Base-by-base conservation (phyloP, 2,113 vertebrate species). In the Phalacrocorax aristotelis region DNA sequence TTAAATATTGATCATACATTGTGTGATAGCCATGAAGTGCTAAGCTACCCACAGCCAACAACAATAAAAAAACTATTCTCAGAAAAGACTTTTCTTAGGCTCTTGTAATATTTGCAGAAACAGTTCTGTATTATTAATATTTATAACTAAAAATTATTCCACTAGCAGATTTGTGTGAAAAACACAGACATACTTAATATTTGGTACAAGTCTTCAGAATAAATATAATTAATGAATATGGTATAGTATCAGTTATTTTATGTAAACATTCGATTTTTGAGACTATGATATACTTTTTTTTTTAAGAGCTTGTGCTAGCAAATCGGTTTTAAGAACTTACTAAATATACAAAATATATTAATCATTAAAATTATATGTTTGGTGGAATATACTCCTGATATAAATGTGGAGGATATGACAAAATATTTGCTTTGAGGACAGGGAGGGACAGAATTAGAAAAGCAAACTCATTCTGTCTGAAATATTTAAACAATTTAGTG, bases 401-500 rank as follows among this genome's bases (percentile, higher is more conserved):
- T 76, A 84, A 91, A 84, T 42, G 65, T 25, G 68, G 36, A 76
- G 66, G 58, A 79, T 29, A 58, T 9, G n/a, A 80, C 40, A 70
- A 80, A 79, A 87, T 72, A 92, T 62, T 96, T 95, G 54, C 58
- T 90, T 92, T 65, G 65, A 88, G 68, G 30, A 87, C 46, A 76
- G 13, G 36, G 40, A 91, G 36, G 48, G 34, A 61, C 74, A 65
- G 64, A 68, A 90, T 62, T 85, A 94, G 85, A 96, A 96, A 94
- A 96, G 72, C 49, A 95, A 98, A 93, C 40, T 89, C 36, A 80
- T 88, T 61, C 70, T 52, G 34, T 36, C 61, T 90, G 62, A 95
- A 96, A 82, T 84, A 91, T 82, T 97, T 65, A 61, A 95, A 90
- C 82, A 54, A 93, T 97, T 92, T 96, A 87, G 38, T 89, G 69